Percentiles rank a stretch among this genome's conserved stretches.
Evolutionary conservation across 2,888 invertebrate species (phyloP).

Genomic region (Xanthorhoe spadicearia): DNA sequence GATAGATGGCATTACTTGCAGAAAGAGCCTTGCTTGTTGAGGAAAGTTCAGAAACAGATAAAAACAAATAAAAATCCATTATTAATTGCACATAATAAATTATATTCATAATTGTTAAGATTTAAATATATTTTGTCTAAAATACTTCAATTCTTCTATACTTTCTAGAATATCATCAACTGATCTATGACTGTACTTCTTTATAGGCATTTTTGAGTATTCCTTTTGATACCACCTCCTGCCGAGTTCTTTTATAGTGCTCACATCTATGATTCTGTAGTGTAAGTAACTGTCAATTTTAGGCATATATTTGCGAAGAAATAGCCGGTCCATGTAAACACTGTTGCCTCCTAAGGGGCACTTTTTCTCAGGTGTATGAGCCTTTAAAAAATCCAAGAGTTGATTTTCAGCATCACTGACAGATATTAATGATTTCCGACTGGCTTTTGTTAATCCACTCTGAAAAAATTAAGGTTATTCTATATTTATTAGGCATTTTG

Average conservation of each 20-base stretch:
- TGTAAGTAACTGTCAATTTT: slow-evolving; percentile 91
- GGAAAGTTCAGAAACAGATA: too few relatives aligned
- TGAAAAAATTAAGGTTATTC: slow-evolving; percentile 62
- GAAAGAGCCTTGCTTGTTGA: too few relatives aligned
- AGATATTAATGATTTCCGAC: slow-evolving; percentile 87
- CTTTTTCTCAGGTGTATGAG: slow-evolving; percentile 81
- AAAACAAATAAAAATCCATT: too few relatives aligned
- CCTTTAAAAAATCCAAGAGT: slow-evolving; percentile 89
- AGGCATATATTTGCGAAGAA: slow-evolving; percentile 94
- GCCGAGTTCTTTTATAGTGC: slow-evolving; percentile 93
- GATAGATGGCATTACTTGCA: background rate
- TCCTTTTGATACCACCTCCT: slow-evolving; percentile 90
- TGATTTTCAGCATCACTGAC: slow-evolving; percentile 88
- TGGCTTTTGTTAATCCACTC: slow-evolving; percentile 92
- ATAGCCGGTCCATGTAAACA: slow-evolving; percentile 93
- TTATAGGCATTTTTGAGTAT: slow-evolving; percentile 84
- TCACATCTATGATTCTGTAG: slow-evolving; percentile 97
- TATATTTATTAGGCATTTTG: background rate
- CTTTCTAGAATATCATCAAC: slow-evolving; percentile 94
- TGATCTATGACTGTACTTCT: slow-evolving; percentile 88
- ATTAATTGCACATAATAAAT: too few relatives aligned
- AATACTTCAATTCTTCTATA: slow-evolving; percentile 92
- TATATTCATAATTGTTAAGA: background rate
- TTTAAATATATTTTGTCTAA: slow-evolving; percentile 87
- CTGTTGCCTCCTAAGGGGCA: slow-evolving; percentile 95